Percentiles rank a stretch among this genome's conserved stretches.
phyloP scores from a whole-genome alignment of 2,888 invertebrate species.

The Leptopterna dolabrata region DNA sequence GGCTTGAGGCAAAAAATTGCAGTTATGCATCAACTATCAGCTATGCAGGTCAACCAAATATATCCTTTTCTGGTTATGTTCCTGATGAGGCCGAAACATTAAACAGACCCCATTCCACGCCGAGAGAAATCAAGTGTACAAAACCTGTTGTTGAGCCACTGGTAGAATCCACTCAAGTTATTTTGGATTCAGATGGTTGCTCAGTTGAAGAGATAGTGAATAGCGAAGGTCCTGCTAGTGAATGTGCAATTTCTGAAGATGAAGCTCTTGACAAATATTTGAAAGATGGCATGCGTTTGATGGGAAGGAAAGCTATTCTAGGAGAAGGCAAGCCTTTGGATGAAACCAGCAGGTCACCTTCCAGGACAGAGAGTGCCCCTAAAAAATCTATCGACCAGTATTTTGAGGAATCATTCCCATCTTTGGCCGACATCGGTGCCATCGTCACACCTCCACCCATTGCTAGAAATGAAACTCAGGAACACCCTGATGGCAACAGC shows the following conservation, averaged over 20 bases:
- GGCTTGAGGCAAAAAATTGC: not conserved
- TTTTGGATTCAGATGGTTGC: not conserved
- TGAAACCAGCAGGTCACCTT: not conserved
- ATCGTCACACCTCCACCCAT: not conserved
- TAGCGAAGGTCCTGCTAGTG: not conserved
- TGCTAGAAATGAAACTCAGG: not conserved
- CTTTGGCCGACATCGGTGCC: not conserved
- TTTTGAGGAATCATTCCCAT: constrained; percentile 43
- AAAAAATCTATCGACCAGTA: constrained; percentile 27
- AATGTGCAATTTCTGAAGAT: constrained; percentile 1
- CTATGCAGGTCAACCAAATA: not conserved
- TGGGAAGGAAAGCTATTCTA: not conserved
- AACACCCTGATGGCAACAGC: not conserved
- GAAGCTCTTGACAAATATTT: constrained; percentile 20
- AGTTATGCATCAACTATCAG: not conserved
- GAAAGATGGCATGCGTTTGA: constrained; percentile 6
- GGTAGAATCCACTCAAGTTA: not conserved
- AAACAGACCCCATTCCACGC: not conserved
- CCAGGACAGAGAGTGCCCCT: not conserved
- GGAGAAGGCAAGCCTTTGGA: not conserved
- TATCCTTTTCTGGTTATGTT: not conserved
- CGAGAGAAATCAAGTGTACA: not conserved
- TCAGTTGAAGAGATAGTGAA: not conserved
- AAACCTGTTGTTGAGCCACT: not conserved
- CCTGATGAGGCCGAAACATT: not conserved